phyloP scores from a whole-genome alignment of 1,140 invertebrate species.

The Aphidius ervi region DNA sequence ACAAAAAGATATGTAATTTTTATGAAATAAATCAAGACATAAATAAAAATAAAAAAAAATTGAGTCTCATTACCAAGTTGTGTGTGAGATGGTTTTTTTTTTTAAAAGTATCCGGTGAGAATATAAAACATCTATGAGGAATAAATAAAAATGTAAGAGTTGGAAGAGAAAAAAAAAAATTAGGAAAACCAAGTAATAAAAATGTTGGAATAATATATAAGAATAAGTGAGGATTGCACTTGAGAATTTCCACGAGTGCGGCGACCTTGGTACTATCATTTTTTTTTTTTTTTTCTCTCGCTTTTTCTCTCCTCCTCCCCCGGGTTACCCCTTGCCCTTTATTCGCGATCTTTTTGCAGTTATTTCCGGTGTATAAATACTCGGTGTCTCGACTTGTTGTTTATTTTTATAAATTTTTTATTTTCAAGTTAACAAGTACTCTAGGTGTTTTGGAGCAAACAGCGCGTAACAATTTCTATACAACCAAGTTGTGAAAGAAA shows the following conservation, averaged over 20 bases:
- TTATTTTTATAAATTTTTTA: background rate
- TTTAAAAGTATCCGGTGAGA: constrained; percentile 10
- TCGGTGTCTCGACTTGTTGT: background rate
- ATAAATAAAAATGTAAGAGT: constrained; percentile 9
- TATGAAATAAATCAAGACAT: constrained; percentile 8
- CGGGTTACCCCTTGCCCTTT: background rate
- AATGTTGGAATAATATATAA: constrained; percentile 10
- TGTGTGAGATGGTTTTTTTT: background rate
- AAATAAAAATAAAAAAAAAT: constrained; percentile 15
- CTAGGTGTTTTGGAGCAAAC: constrained; percentile 28
- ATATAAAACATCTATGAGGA: background rate
- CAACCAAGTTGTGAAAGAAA: too few species aligned
- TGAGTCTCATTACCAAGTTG: constrained; percentile 13
- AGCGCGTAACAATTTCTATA: constrained; percentile 29
- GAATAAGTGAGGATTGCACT: constrained; percentile 14
- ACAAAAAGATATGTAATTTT: too few species aligned
- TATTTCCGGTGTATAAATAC: too few species aligned
- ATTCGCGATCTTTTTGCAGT: background rate
- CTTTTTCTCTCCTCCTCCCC: background rate
- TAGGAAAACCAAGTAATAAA: constrained; percentile 3
- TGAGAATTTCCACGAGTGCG: constrained; percentile 27
- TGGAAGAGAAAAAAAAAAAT: constrained; percentile 7
- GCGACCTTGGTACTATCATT: constrained; percentile 21
- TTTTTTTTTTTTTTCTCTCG: constrained; percentile 10
- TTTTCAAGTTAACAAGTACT: too few species aligned